A percentile compares a stretch with the other conserved stretches of the same genome.
These are phyloP conservation scores for Apamea monoglypha DNA, from an alignment of 2,888 invertebrate species.

Conservation along the genomic window DNA sequence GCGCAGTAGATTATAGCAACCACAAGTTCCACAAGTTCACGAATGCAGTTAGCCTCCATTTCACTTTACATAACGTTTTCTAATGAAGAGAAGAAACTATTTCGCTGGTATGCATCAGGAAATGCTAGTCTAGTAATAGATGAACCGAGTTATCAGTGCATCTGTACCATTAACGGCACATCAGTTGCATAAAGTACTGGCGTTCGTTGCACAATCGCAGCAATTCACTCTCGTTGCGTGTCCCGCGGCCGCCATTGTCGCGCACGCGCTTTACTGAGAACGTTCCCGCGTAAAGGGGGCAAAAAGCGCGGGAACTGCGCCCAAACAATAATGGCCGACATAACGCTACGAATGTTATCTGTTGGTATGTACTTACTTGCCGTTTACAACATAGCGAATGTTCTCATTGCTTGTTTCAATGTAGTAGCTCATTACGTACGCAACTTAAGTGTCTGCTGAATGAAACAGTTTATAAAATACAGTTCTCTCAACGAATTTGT, in stretches of 20 bases:
- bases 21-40: slow-evolving; percentile 28
- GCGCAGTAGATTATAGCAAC: slow-evolving; percentile 23
- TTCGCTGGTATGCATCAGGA: slow-evolving; percentile 70
- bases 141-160: slow-evolving; percentile 80
- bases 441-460: slow-evolving; percentile 33
- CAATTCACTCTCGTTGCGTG: slow-evolving; percentile 88
- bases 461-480: slow-evolving; percentile 36
- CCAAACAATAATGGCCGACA: slow-evolving; percentile 88
- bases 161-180: slow-evolving; percentile 86
- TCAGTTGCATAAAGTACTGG: slow-evolving; percentile 84
- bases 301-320: slow-evolving; percentile 89
- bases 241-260: slow-evolving; percentile 83
- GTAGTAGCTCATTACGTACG: slow-evolving; percentile 57
- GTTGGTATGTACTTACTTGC: slow-evolving; percentile 70
- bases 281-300: slow-evolving; percentile 87
- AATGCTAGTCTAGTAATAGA: slow-evolving; percentile 72
- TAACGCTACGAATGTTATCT: slow-evolving; percentile 89
- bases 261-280: slow-evolving; percentile 89
- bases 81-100: slow-evolving; percentile 54
- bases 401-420: slow-evolving; percentile 81
- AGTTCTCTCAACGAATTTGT: slow-evolving; percentile 3
- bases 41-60: slow-evolving; percentile 42
- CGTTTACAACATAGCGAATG: slow-evolving; percentile 83
- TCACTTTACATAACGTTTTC: slow-evolving; percentile 57
- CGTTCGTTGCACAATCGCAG: slow-evolving; percentile 84